Evolutionary conservation across 2,888 invertebrate species (phyloP), one percentile per base, ranked within the genome.

Genomic region (Stomorhina lunata): DNA sequence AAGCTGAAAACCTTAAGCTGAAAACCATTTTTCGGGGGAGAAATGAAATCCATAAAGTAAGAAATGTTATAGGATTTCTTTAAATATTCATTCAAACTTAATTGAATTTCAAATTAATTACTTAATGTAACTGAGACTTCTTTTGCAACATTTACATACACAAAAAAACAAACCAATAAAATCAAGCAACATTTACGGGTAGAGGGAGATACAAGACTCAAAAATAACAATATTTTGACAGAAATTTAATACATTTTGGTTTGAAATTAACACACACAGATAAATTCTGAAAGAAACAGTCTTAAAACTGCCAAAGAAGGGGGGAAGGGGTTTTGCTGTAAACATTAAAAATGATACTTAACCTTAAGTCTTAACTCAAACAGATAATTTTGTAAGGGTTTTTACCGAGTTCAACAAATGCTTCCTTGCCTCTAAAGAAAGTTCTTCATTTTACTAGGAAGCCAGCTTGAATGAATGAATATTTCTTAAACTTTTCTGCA

Each of bases 81-180:
- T 76, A 37, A 80, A 71, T 65, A 69, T 50, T 57, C 75, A 61
- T 29, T 55, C 50, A 48, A 73, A 63, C 50, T 71, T 73, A 82
- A 78, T 73, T 78, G 81, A 72, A 82, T 82, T 79, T 69, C 48
- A 82, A 79, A 73, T 79, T 82, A 82, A 82, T 82, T 82, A 82
- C 79, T 48, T 53, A 82, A 82, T 82, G 81, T 79, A 82, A 82
- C 50, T 82, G 78, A 82, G 65, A 82, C 81, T 79, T 75, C 34
- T 55, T 43, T 10, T 40, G n/a, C n/a, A n/a, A n/a, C n/a, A n/a
- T n/a, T n/a, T n/a, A n/a, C n/a, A n/a, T n/a, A n/a, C n/a, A n/a
- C n/a, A n/a, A n/a, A n/a, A n/a, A n/a, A n/a, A n/a, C n/a, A n/a
- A n/a, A n/a, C n/a, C n/a, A n/a, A n/a, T n/a, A n/a, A n/a, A n/a